Percentiles rank a stretch among this genome's conserved stretches.
These are phyloP conservation scores for Sebastes elongatus DNA, from an alignment of 2,797 vertebrate species.

Conservation along the genomic window DNA sequence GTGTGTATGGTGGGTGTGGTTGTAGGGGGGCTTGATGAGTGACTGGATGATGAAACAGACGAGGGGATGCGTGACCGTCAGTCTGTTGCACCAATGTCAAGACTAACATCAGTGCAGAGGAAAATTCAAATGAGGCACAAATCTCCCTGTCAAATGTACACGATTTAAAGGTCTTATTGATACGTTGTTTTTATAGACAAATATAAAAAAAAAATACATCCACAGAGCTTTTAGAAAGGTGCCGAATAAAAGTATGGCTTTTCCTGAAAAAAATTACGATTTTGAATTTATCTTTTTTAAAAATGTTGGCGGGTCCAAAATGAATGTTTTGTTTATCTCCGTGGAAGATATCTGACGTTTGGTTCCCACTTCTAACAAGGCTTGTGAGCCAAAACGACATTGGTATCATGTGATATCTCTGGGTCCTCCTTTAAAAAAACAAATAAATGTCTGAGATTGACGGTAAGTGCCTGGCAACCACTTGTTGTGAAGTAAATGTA, in stretches of 20 bases:
- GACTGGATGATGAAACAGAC: conserved; percentile 3
- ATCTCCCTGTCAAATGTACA: background rate
- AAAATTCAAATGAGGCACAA: background rate
- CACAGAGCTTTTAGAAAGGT: background rate
- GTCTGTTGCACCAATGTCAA: background rate
- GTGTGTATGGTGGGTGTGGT: conserved; percentile 41
- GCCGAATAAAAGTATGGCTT: background rate
- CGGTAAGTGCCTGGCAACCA: too few species aligned
- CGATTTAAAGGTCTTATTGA: background rate
- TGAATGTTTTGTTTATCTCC: background rate
- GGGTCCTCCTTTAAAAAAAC: background rate
- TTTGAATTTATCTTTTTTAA: too few species aligned
- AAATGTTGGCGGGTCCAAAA: background rate
- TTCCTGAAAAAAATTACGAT: background rate
- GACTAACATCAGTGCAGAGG: background rate
- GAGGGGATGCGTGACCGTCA: background rate
- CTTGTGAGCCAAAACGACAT: background rate
- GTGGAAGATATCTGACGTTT: background rate
- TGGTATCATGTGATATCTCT: background rate
- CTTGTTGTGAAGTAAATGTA: too few species aligned
- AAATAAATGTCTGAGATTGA: too few species aligned
- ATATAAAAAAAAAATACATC: background rate
- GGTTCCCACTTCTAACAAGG: background rate
- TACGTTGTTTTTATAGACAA: background rate
- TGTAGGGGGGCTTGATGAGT: background rate